phyloP scores from a whole-genome alignment of 2,113 vertebrate genomes.

The Porphyrio hochstetteri region DNA sequence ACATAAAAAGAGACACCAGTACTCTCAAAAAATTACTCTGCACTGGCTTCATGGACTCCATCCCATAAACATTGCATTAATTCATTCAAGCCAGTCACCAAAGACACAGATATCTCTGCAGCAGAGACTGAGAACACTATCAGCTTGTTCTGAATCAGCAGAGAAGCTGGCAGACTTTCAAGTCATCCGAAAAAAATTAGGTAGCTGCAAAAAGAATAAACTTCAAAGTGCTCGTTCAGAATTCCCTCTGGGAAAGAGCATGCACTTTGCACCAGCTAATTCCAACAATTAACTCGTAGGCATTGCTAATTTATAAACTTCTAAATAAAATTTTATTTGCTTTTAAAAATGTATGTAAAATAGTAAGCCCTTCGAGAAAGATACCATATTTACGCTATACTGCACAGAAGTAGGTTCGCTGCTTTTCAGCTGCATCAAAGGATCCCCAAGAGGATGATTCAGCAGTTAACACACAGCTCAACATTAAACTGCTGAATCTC shows the following conservation, averaged over 20 bases:
- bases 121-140: constrained; percentile 45
- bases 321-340: not conserved
- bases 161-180: constrained; percentile 42
- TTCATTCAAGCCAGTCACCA: constrained; percentile 32
- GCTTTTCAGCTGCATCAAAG: not conserved
- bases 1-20: not conserved
- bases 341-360: not conserved
- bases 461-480: not conserved
- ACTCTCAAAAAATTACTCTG: not conserved
- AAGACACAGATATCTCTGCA: constrained; percentile 37
- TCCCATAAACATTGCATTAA: not conserved
- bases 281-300: not conserved
- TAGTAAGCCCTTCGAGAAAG: not conserved
- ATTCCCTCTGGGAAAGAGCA: not conserved
- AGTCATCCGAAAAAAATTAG: not conserved
- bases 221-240: not conserved
- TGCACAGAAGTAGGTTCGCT: not conserved
- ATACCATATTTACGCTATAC: not conserved
- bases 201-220: constrained; percentile 16
- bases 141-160: constrained; percentile 56
- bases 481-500: not conserved
- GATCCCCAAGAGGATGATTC: not conserved
- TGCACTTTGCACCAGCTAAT: not conserved
- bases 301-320: not conserved
- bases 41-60: not conserved